Evolutionary conservation across 2,888 invertebrate species (phyloP), one percentile per base, ranked within the genome.

Genomic region (Drosophila koepferae): DNA sequence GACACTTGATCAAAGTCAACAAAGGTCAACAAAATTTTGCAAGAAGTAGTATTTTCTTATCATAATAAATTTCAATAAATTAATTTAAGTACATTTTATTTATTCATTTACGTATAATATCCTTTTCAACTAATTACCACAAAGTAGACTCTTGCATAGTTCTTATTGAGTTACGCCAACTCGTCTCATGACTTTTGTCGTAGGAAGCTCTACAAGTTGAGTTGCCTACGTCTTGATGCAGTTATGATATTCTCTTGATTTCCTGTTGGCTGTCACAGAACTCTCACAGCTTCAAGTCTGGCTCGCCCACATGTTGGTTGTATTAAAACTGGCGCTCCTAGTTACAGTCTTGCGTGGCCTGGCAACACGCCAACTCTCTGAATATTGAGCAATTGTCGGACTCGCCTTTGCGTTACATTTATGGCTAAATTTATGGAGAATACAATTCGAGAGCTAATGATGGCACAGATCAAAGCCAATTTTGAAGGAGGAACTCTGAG

Each of bases 341-440:
- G 80, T 72, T 69, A 40, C n/a, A 63, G 65, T 20, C 41, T 41
- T n/a, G 41, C 7, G 2, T 28, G 41, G 9, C 59, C 59, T 70
- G 79, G 73, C 72, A 72, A 79, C 62, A 76, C 68, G 81, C 74
- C 73, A 79, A 54, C 69, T 71, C 54, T 56, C 14, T 9, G 54
- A 46, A 71, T 86, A 88, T 86, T 86, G 75, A 86, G 86, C 82
- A 80, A 88, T 88, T 86, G 46, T 46, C 46, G 46, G 46, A 28
- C 16, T 46, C 46, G 46, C 23, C 46, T 46, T 85, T 49, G 18
- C 31, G 49, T 49, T 53, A 43, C 43, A 65, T 62, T 54, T 44
- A 43, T 62, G 68, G 46, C n/a, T 43, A 20, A 31, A 54, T 40
- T 66, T 40, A 63, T 41, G 44, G 5, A 36, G 74, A 74, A 64